phyloP scores from a whole-genome alignment of 2,888 invertebrate genomes.

The Eustalomyia histrio region DNA sequence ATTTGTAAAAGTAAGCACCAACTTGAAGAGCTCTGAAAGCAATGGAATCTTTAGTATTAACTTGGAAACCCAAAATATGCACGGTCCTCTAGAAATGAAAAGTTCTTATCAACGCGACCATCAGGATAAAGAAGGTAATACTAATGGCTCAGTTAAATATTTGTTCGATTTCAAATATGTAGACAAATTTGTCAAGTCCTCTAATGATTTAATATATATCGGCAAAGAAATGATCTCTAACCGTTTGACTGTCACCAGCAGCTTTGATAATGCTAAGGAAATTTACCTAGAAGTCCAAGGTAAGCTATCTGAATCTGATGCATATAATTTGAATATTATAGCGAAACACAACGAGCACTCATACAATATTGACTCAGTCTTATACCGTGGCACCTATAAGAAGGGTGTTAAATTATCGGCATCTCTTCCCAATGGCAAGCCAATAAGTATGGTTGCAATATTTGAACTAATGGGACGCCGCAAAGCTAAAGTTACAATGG shows the following conservation, averaged over 20 bases:
- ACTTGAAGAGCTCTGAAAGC: slow-evolving; percentile 69
- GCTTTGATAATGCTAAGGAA: slow-evolving; percentile 81
- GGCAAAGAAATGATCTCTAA: slow-evolving; percentile 79
- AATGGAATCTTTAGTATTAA: slow-evolving; percentile 72
- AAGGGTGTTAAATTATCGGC: slow-evolving; percentile 82
- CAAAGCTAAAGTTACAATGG: slow-evolving; percentile 82
- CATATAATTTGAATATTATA: slow-evolving; percentile 77
- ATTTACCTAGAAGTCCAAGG: slow-evolving; percentile 80
- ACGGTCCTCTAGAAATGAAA: slow-evolving; percentile 71
- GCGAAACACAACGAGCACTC: slow-evolving; percentile 82
- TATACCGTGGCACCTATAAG: slow-evolving; percentile 81
- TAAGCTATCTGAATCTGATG: slow-evolving; percentile 74
- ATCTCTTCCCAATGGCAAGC: slow-evolving; percentile 80
- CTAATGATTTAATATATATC: slow-evolving; percentile 72
- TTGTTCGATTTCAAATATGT: slow-evolving; percentile 69
- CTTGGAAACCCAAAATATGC: slow-evolving; percentile 68
- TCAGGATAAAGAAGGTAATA: slow-evolving; percentile 67
- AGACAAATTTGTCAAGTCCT: slow-evolving; percentile 78
- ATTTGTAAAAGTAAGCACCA: slow-evolving; percentile 68
- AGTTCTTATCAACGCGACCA: slow-evolving; percentile 71
- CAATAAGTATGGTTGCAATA: slow-evolving; percentile 74
- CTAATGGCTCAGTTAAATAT: slow-evolving; percentile 69
- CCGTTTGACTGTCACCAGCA: slow-evolving; percentile 79
- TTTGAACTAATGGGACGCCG: slow-evolving; percentile 80
- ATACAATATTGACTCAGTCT: slow-evolving; percentile 81